Conservation (phyloP, 2,113 vertebrate species). For the Castor canadensis region DNA sequence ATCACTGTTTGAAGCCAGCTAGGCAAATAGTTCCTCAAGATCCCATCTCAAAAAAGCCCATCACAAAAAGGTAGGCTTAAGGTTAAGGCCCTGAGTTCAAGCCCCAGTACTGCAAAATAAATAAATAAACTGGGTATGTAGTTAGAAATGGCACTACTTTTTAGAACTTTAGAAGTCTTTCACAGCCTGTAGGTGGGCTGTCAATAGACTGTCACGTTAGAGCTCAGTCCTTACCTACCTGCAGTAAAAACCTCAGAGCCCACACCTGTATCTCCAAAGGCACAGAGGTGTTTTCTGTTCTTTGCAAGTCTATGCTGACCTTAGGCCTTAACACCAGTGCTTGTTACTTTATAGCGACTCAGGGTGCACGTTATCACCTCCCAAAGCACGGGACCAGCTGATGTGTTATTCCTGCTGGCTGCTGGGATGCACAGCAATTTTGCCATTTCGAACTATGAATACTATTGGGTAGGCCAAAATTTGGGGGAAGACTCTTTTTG, state of each 20-base stretch:
- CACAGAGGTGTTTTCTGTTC: background rate
- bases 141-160: background rate
- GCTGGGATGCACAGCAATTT: background rate
- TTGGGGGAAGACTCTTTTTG: background rate
- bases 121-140: background rate
- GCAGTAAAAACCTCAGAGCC: background rate
- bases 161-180: background rate
- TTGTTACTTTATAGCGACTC: background rate
- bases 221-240: background rate
- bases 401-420: background rate
- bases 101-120: too few relatives aligned
- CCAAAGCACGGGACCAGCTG: fast-evolving
- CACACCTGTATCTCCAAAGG: background rate
- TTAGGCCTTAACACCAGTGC: too few relatives aligned
- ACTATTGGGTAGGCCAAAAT: background rate
- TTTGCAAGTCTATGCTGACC: fast-evolving
- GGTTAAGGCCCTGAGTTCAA: too few relatives aligned
- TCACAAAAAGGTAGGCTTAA: too few relatives aligned
- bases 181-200: background rate
- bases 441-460: background rate
- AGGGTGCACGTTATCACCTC: background rate
- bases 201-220: background rate
- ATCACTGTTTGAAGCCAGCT: too few relatives aligned
- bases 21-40: too few relatives aligned
- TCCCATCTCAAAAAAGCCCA: too few relatives aligned